phyloP scores from a whole-genome alignment of 92 coral and sea anemone species.

The Siderastrea siderea region DNA sequence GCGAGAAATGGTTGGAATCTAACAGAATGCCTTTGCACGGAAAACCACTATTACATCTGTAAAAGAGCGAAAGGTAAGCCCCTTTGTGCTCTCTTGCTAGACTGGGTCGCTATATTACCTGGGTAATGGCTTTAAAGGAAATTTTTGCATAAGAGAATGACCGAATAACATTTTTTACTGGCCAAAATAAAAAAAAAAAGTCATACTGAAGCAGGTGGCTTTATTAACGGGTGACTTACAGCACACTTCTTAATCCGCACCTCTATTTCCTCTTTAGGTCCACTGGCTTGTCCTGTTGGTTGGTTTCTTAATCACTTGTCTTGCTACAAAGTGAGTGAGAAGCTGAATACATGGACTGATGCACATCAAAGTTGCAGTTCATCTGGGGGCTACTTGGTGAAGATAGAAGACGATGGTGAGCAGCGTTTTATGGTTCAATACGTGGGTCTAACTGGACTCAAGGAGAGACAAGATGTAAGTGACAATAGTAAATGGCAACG shows the following conservation, averaged over 20 bases:
- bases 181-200: no score
- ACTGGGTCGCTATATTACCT: no score
- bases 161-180: no score
- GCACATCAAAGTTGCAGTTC: slow-evolving; percentile 64
- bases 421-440: slow-evolving; percentile 24
- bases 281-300: slow-evolving; percentile 69
- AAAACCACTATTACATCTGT: slow-evolving; percentile 44
- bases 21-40: slow-evolving; percentile 33
- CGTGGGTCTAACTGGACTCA: background rate
- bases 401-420: slow-evolving; percentile 16
- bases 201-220: no score
- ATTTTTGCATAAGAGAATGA: no score
- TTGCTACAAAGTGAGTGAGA: slow-evolving; percentile 59
- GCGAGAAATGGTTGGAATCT: slow-evolving; percentile 1
- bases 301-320: slow-evolving; percentile 70
- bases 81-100: no score
- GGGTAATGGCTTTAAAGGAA: background rate
- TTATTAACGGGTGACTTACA: background rate
- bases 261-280: slow-evolving; percentile 14
- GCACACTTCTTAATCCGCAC: background rate
- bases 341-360: slow-evolving; percentile 45
- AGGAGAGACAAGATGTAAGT: background rate
- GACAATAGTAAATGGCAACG: no score
- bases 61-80: slow-evolving; percentile 47
- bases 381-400: background rate